Percentiles rank a stretch among this genome's conserved stretches.
phyloP scores from a whole-genome alignment of 23 tunicate species.

The Pegea sp. region DNA sequence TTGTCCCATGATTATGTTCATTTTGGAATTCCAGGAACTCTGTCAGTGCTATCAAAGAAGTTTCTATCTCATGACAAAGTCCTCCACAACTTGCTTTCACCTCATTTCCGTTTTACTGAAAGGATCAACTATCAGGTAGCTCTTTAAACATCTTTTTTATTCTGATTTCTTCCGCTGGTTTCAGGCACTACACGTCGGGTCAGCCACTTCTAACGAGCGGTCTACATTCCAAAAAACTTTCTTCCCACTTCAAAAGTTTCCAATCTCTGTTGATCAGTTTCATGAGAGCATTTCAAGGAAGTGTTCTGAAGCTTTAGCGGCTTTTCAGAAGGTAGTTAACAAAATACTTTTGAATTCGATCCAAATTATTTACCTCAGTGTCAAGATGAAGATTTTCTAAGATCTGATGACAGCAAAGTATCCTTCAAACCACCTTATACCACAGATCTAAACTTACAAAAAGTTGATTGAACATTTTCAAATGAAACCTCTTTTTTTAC shows the following conservation, averaged over 20 bases:
- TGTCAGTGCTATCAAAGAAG: conserved; percentile 18
- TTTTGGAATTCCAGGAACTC: conserved; percentile 33
- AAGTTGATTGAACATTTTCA: no score
- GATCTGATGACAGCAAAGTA: no score
- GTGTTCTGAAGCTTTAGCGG: no score
- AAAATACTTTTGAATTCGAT: no score
- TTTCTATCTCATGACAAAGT: conserved; percentile 8
- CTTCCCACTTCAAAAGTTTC: conserved; percentile 40
- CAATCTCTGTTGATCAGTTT: conserved; percentile 40
- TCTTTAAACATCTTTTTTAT: background rate
- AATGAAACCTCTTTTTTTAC: no score
- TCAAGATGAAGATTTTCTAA: no score
- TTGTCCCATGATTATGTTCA: conserved; percentile 55
- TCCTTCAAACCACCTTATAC: no score
- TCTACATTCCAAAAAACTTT: conserved; percentile 22
- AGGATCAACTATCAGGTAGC: conserved; percentile 67
- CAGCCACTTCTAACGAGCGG: conserved; percentile 35
- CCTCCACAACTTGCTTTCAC: conserved; percentile 19
- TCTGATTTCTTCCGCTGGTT: no score
- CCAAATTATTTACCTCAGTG: no score
- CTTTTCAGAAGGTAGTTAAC: no score
- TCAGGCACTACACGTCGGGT: conserved; percentile 42
- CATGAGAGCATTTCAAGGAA: conserved; percentile 27
- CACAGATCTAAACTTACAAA: no score
- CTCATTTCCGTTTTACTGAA: conserved; percentile 42